These are phyloP conservation scores for Eubucco bourcierii DNA, from an alignment of 2,113 vertebrate species.

Conservation along the genomic window DNA sequence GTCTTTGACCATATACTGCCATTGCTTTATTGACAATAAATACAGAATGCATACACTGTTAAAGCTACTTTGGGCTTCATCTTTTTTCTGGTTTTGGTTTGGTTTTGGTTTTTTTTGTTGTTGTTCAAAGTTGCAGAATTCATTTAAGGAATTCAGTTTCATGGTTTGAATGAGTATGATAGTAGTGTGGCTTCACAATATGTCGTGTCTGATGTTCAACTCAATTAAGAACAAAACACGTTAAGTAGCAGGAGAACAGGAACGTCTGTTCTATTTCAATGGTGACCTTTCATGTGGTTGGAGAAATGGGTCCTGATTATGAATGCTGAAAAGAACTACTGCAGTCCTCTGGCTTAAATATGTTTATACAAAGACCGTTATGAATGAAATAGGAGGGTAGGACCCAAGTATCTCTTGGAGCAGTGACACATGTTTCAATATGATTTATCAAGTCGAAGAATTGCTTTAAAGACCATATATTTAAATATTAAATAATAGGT, in stretches of 20 bases:
- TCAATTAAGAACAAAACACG: background rate
- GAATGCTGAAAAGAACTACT: background rate
- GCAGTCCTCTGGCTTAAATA: background rate
- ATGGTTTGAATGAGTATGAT: background rate
- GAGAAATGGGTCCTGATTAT: background rate
- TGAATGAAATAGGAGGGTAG: background rate
- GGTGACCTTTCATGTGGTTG: background rate
- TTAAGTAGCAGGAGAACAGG: background rate
- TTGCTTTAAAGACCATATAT: background rate
- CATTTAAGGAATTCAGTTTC: background rate
- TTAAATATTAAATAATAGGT: background rate
- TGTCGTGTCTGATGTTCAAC: background rate
- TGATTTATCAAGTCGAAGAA: background rate
- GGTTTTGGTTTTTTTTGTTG: background rate
- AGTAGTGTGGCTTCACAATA: background rate
- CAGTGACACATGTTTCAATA: background rate
- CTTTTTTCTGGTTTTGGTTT: too few relatives aligned
- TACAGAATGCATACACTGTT: background rate
- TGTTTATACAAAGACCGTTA: background rate
- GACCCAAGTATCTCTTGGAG: background rate
- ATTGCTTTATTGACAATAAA: background rate
- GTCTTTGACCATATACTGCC: background rate
- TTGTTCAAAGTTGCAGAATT: background rate
- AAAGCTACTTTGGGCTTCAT: background rate
- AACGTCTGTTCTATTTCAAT: constrained; percentile 12